A percentile compares a stretch with the other conserved stretches of the same genome.
phyloP scores from a whole-genome alignment of 1,140 invertebrate species.

The Anoplolepis gracilipes region DNA sequence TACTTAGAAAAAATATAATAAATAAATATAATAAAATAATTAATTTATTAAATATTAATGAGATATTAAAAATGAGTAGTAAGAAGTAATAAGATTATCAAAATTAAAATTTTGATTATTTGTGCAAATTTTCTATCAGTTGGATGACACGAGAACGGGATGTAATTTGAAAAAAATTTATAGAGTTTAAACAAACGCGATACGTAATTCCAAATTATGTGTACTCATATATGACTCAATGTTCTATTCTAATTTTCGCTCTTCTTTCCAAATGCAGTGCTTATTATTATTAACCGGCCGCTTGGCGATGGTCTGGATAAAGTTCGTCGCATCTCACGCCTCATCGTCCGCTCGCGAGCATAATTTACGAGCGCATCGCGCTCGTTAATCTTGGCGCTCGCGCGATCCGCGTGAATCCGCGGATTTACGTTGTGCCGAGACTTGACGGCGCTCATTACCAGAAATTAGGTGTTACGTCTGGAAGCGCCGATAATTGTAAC shows the following conservation, averaged over 20 bases:
- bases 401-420: conserved; percentile 52
- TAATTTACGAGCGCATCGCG: conserved; percentile 52
- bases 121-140: background rate
- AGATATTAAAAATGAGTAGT: background rate
- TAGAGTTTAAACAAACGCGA: background rate
- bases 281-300: background rate
- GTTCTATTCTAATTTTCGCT: background rate
- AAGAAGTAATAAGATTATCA: no score
- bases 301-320: conserved; percentile 18
- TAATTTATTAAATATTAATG: no score
- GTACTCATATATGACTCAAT: background rate
- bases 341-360: conserved; percentile 28
- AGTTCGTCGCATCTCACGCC: conserved; percentile 34
- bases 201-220: background rate
- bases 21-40: no score
- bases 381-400: conserved; percentile 54
- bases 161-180: background rate
- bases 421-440: conserved; percentile 20
- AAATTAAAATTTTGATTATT: no score
- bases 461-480: conserved; percentile 53
- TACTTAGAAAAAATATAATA: background rate
- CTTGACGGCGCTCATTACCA: conserved; percentile 46
- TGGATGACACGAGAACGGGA: background rate
- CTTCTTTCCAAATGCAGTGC: background rate
- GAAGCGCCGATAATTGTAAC: conserved; percentile 59